Base-by-base conservation (phyloP, 1,140 invertebrate species). In the Leptopilina clavipes region DNA sequence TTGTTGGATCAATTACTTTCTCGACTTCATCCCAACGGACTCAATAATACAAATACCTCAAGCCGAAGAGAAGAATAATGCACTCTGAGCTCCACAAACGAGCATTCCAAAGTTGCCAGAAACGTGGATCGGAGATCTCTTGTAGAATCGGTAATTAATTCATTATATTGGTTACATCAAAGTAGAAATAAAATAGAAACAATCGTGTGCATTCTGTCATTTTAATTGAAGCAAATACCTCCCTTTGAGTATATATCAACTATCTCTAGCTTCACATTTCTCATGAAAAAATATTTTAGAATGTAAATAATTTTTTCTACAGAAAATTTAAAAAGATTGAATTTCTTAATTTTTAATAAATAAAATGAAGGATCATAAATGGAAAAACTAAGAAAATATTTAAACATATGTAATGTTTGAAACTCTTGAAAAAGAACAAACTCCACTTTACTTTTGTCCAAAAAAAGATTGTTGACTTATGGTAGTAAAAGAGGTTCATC, bases 1-100 rank as follows among this genome's bases (percentile, higher is more conserved):
- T 45, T 85, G 83, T 18, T 83, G 79, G 80, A 76, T 77, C 10
- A 73, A 79, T 52, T 81, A 85, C 52, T 78, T 85, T 31, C n/a
- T 75, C 19, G 44, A 45, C 25, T 37, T 17, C 18, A 43, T 12
- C 12, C n/a, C 59, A 14, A 65, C 22, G 59, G 22, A 65, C 22
- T 65, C 22, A 65, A 31, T 48, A 48, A 31, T 54, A 48, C 14
- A 73, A 44, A 45, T 45, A 73, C 72, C 45, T 11, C 44, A 14
- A 25, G 48, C 72, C 7, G 25, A 56, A 40, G 19, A 9, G 12
- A 31, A 73, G 48, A 52, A 31, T 73, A 25, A 31, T 65, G 59
- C 12, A 31, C 25, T 18, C 59, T 14, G 59, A 65, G 12, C 59
- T 65, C 22, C 25, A 65, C 59, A 65, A 65, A 37, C 59, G 59